phyloP scores from a whole-genome alignment of 1,140 invertebrate genomes.

The Eueides isabella region DNA sequence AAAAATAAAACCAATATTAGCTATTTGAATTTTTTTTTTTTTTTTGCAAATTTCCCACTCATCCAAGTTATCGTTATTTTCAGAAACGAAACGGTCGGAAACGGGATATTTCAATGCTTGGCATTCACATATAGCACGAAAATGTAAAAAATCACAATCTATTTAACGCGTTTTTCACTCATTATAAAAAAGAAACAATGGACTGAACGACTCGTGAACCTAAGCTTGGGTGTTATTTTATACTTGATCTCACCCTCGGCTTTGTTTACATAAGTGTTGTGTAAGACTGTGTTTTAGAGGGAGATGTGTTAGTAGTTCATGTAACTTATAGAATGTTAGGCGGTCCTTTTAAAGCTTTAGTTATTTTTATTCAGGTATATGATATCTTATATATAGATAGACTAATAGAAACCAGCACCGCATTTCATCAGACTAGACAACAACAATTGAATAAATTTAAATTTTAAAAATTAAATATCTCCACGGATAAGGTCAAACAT shows the following conservation, averaged over 20 bases:
- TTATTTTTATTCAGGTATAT: too few relatives aligned
- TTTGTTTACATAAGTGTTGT: constrained; percentile 3
- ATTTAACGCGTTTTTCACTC: neutral
- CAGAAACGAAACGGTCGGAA: constrained; percentile 18
- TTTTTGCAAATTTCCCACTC: neutral
- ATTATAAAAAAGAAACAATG: constrained; percentile 17
- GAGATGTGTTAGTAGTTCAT: too few relatives aligned
- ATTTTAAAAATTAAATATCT: too few relatives aligned
- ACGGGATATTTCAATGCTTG: constrained; percentile 14
- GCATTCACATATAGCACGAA: constrained; percentile 19
- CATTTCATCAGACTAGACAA: too few relatives aligned
- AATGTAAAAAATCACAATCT: constrained; percentile 14
- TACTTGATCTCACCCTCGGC: neutral
- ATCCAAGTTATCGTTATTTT: constrained; percentile 31
- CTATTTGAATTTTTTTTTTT: neutral
- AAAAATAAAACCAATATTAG: neutral
- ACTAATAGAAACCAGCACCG: too few relatives aligned
- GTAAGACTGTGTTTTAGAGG: neutral
- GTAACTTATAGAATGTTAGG: too few relatives aligned
- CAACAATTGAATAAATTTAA: too few relatives aligned
- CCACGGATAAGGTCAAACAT: too few relatives aligned
- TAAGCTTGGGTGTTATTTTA: constrained; percentile 9
- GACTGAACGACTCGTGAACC: constrained; percentile 10
- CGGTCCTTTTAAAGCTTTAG: too few relatives aligned
- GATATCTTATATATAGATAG: too few relatives aligned